A percentile compares a stretch with the other conserved stretches of the same genome.
Evolutionary conservation across 2,113 vertebrate species (phyloP).

Genomic region (Mobula birostris): DNA sequence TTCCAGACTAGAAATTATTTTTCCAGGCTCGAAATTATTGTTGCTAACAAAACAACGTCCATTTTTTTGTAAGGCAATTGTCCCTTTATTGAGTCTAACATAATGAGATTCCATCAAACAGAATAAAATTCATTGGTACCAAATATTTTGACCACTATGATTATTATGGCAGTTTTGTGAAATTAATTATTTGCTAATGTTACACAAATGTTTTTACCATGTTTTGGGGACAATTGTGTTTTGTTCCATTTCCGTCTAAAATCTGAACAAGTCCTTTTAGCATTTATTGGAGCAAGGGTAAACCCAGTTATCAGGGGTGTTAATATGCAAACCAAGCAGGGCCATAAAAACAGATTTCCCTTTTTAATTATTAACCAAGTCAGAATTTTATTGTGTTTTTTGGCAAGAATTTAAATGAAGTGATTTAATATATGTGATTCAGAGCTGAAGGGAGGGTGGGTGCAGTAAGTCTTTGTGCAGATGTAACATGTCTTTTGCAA

Average conservation of each 20-base stretch:
- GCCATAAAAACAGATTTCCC: constrained; percentile 5
- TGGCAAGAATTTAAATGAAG: constrained; percentile 35
- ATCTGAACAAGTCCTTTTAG: constrained; percentile 12
- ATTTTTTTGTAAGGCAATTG: neutral
- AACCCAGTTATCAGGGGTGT: constrained; percentile 26
- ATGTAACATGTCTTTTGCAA: constrained; percentile 31
- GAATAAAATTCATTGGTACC: too few species aligned
- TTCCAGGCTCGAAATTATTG: neutral
- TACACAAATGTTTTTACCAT: neutral
- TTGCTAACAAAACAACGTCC: neutral
- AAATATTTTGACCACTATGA: neutral
- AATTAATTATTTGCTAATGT: neutral
- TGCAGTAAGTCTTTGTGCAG: constrained; percentile 9
- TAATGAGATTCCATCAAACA: neutral
- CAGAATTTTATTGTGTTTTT: neutral
- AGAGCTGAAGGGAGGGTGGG: neutral
- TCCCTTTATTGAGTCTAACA: neutral
- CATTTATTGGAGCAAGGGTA: neutral
- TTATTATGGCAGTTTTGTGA: neutral
- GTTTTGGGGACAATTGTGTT: neutral
- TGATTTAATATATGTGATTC: constrained; percentile 30
- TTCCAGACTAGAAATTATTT: neutral
- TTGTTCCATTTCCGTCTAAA: neutral
- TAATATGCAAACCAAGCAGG: constrained; percentile 24
- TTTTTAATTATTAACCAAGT: constrained; percentile 15